These are phyloP conservation scores for Melanophora roralis DNA, from an alignment of 2,888 invertebrate species.

Conservation along the genomic window DNA sequence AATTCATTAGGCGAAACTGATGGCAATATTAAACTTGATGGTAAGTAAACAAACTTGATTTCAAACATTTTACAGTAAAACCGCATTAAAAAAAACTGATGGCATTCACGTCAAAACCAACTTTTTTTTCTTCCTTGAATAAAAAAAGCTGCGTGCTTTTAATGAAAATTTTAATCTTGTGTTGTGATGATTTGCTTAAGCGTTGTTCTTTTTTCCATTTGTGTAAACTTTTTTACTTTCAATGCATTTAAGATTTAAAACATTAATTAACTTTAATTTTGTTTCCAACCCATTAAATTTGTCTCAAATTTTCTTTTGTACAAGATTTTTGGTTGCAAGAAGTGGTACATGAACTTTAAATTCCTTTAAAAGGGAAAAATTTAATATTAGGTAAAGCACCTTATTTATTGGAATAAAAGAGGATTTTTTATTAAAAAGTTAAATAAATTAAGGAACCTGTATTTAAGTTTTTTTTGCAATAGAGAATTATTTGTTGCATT, in stretches of 20 bases:
- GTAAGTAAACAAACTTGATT: slow-evolving; percentile 78
- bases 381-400: no score
- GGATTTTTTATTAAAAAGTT: no score
- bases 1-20: slow-evolving; percentile 94
- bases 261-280: slow-evolving; percentile 55
- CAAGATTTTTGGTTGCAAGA: neutral
- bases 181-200: neutral
- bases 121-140: neutral
- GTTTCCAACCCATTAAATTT: slow-evolving; percentile 56
- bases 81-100: neutral
- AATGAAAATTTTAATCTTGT: neutral
- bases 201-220: neutral
- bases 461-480: no score
- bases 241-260: slow-evolving; percentile 41
- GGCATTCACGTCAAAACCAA: neutral
- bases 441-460: no score
- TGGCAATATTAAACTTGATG: slow-evolving; percentile 92
- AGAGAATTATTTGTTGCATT: no score
- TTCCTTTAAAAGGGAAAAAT: no score
- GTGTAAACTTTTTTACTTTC: neutral
- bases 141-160: neutral
- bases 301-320: slow-evolving; percentile 36
- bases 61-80: neutral
- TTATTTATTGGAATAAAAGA: no score
- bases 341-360: no score